phyloP scores from a whole-genome alignment of 2,113 vertebrate genomes.

The Bambusicola thoracicus region DNA sequence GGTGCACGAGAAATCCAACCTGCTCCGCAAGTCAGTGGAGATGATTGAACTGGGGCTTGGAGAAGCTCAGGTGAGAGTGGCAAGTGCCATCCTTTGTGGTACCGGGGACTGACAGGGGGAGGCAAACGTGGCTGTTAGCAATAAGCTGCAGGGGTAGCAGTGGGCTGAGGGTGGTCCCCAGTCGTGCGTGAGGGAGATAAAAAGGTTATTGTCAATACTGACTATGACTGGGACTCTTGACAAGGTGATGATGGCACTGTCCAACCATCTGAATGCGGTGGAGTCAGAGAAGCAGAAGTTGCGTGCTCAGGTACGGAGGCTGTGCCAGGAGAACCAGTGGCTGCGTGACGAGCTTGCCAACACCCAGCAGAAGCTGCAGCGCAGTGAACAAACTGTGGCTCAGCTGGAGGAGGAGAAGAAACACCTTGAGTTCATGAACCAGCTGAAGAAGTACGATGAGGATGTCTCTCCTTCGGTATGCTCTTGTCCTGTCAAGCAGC shows the following conservation, averaged over 20 bases:
- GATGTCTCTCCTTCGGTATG: conserved; percentile 88
- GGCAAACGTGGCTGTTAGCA: background rate
- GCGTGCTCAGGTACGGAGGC: conserved; percentile 92
- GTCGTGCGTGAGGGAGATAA: background rate
- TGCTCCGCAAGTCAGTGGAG: conserved; percentile 95
- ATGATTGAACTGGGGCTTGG: conserved; percentile 98
- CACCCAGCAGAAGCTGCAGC: conserved; percentile 98
- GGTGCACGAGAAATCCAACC: conserved; percentile 95
- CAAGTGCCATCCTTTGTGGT: background rate
- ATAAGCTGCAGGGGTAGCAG: background rate
- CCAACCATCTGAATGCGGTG: conserved; percentile 94
- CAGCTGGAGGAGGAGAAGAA: conserved; percentile 99
- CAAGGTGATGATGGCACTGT: conserved; percentile 98
- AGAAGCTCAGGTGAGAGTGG: conserved; percentile 91
- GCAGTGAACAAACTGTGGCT: conserved; percentile 94
- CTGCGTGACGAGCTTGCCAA: conserved; percentile 95
- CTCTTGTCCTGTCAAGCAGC: background rate
- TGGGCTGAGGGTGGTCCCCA: background rate
- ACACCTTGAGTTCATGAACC: conserved; percentile 97
- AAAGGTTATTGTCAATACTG: background rate
- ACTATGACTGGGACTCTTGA: background rate
- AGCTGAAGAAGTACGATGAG: conserved; percentile 97
- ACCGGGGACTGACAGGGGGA: background rate
- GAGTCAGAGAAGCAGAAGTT: conserved; percentile 99
- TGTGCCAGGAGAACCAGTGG: conserved; percentile 99